phyloP scores from a whole-genome alignment of 2,797 vertebrate species.

The Pseudomugil tenellus region DNA sequence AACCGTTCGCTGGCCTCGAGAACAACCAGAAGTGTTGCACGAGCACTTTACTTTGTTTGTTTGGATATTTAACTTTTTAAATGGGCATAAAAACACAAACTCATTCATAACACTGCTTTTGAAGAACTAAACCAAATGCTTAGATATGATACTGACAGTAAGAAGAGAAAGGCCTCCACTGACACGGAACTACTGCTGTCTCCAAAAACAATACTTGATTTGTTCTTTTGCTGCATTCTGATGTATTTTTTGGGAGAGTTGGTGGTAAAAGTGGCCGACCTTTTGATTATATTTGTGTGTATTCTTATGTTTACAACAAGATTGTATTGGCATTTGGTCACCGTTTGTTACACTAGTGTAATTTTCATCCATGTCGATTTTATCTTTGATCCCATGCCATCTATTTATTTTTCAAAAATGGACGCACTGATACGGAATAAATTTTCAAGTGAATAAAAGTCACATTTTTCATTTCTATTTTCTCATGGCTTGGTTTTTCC shows the following conservation, averaged over 20 bases:
- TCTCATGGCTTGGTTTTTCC: constrained; percentile 65
- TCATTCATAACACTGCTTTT: constrained; percentile 52
- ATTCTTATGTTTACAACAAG: constrained; percentile 87
- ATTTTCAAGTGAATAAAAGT: constrained; percentile 86
- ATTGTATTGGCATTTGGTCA: constrained; percentile 85
- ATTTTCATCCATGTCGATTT: constrained; percentile 85
- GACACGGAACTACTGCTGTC: constrained; percentile 77
- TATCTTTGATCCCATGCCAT: constrained; percentile 86
- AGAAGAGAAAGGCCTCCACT: constrained; percentile 61
- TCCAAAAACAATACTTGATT: constrained; percentile 77
- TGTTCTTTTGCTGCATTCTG: constrained; percentile 80
- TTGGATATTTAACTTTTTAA: constrained; percentile 28
- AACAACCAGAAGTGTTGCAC: constrained; percentile 80
- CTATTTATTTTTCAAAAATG: constrained; percentile 92
- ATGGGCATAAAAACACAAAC: constrained; percentile 49
- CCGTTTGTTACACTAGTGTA: constrained; percentile 84
- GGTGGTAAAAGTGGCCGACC: constrained; percentile 44
- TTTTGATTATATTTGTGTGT: constrained; percentile 75
- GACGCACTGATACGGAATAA: constrained; percentile 90
- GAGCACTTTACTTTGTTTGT: constrained; percentile 82
- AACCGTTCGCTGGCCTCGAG: constrained; percentile 76
- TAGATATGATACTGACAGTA: constrained; percentile 49
- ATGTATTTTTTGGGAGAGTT: constrained; percentile 29
- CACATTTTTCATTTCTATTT: constrained; percentile 80
- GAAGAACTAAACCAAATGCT: constrained; percentile 62